Percentiles rank a stretch among this genome's conserved stretches.
Conservation (phyloP, 2,113 vertebrate genomes). For the Cryptoleucopteryx plumbea region DNA sequence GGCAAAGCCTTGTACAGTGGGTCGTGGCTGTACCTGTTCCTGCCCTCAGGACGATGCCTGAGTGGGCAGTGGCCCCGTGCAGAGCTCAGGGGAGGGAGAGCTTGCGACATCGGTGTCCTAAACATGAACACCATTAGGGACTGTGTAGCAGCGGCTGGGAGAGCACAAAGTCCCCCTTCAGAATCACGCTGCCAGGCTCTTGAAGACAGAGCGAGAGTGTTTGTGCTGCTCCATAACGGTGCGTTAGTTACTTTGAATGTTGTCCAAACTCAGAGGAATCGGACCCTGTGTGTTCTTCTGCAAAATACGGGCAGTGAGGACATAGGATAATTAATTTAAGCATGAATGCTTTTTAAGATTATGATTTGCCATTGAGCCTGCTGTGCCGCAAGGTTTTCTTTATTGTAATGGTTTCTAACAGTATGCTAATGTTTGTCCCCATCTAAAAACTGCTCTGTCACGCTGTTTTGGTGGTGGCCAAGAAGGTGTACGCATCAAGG, state of each 20-base stretch:
- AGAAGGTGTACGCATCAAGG: neutral
- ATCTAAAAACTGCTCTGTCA: neutral
- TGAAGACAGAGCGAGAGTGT: neutral
- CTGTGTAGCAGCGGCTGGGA: neutral
- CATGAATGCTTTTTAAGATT: neutral
- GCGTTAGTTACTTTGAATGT: neutral
- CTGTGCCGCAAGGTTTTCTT: neutral
- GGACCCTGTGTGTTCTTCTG: neutral
- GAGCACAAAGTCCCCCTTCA: neutral
- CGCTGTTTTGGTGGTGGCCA: neutral
- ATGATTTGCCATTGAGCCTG: neutral
- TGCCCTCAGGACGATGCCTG: neutral
- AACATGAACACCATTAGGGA: rapidly evolving
- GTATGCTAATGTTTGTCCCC: neutral
- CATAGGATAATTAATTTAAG: neutral
- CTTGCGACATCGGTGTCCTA: neutral
- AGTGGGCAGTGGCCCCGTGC: no score
- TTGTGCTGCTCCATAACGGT: neutral
- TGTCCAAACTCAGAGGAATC: neutral
- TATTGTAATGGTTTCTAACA: neutral
- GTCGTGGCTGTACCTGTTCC: neutral
- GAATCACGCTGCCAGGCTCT: neutral
- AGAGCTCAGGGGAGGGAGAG: neutral
- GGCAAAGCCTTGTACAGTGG: neutral
- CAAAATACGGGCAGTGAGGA: neutral